Conservation (phyloP, 1,140 invertebrate species). For the Tetraneura akinire region DNA sequence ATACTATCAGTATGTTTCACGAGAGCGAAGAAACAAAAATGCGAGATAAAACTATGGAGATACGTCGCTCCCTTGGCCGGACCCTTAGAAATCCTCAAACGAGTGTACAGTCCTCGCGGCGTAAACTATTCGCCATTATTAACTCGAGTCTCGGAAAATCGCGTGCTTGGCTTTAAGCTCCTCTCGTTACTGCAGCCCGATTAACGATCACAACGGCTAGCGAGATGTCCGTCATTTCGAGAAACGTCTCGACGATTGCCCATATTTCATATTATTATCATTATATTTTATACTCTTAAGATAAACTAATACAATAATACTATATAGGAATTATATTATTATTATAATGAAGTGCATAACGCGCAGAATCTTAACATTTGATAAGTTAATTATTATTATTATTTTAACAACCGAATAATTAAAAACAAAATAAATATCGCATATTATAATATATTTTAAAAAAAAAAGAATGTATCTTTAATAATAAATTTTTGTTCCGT, state of each 20-base stretch:
- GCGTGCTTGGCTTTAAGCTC: constrained; percentile 25
- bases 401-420: no score
- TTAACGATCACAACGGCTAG: neutral
- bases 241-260: neutral
- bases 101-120: neutral
- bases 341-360: no score
- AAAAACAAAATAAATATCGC: no score
- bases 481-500: no score
- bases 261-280: no score
- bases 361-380: no score
- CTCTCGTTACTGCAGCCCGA: constrained; percentile 17
- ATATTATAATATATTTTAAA: no score
- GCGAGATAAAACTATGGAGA: constrained; percentile 40
- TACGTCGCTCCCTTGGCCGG: constrained; percentile 21
- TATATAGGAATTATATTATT: no score
- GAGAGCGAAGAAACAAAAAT: constrained; percentile 30
- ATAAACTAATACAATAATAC: no score
- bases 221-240: neutral
- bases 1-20: constrained; percentile 13
- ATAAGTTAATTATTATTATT: no score
- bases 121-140: constrained; percentile 30
- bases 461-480: no score
- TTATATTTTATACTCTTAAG: no score
- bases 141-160: constrained; percentile 18
- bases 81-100: constrained; percentile 13